Percentiles rank a stretch among this genome's conserved stretches.
Evolutionary conservation across 1,140 invertebrate genomes (phyloP).

Genomic region (Drosophila aff.): DNA sequence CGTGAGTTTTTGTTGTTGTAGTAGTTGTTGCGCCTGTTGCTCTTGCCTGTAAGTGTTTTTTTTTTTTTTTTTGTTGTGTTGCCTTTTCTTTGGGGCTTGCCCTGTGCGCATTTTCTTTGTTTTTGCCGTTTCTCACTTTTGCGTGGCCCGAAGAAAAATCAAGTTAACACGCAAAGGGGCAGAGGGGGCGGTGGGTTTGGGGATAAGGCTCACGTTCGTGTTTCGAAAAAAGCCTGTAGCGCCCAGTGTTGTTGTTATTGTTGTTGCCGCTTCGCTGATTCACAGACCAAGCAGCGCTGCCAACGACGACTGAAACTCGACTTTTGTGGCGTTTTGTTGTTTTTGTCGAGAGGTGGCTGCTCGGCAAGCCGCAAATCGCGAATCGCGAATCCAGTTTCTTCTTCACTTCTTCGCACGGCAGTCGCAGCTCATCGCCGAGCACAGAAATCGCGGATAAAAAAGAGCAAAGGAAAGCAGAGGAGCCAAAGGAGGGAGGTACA

Average conservation of each 20-base stretch:
- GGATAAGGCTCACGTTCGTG: slow-evolving; percentile 44
- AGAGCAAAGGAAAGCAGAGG: slow-evolving; percentile 42
- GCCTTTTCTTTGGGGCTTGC: slow-evolving; percentile 54
- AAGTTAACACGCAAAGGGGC: slow-evolving; percentile 70
- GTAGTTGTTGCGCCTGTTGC: slow-evolving; percentile 56
- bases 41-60: slow-evolving; percentile 29
- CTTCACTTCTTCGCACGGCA: slow-evolving; percentile 66
- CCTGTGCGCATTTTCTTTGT: slow-evolving; percentile 78
- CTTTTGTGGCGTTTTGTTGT: slow-evolving; percentile 72
- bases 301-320: slow-evolving; percentile 57
- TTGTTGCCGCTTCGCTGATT: slow-evolving; percentile 68
- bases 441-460: slow-evolving; percentile 47
- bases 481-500: slow-evolving; percentile 17
- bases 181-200: slow-evolving; percentile 3
- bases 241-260: slow-evolving; percentile 27
- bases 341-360: slow-evolving; percentile 76
- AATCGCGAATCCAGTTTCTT: slow-evolving; percentile 77
- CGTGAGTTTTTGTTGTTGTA: slow-evolving; percentile 61
- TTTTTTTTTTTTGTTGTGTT: slow-evolving; percentile 23
- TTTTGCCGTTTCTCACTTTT: slow-evolving; percentile 57
- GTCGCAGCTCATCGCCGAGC: slow-evolving; percentile 34
- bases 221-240: slow-evolving; percentile 71
- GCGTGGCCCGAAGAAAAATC: slow-evolving; percentile 75
- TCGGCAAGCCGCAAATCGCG: slow-evolving; percentile 56
- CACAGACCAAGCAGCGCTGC: slow-evolving; percentile 39